Evolutionary conservation across 2,113 vertebrate genomes (phyloP).

Genomic region (Gulo gulo): DNA sequence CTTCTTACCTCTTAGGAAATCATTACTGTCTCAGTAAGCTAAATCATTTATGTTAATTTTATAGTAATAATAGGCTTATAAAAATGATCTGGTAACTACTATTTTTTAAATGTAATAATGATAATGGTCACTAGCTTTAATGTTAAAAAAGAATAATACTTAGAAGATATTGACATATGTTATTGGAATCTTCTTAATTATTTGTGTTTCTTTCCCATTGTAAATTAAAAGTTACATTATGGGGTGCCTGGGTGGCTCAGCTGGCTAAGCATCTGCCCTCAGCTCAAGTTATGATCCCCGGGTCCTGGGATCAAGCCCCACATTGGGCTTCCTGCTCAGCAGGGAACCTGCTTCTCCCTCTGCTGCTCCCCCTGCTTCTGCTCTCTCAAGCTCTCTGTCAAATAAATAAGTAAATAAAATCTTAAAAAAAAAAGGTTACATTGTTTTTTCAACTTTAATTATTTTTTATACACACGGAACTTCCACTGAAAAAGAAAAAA

Average conservation of each 20-base stretch:
- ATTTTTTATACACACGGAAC: neutral
- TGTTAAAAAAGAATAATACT: slow-evolving; percentile 2
- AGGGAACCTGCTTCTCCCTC: too few relatives aligned
- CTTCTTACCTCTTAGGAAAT: neutral
- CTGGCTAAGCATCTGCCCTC: too few relatives aligned
- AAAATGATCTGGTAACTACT: slow-evolving; percentile 24
- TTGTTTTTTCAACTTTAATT: neutral
- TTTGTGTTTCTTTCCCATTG: slow-evolving; percentile 9
- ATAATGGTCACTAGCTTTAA: slow-evolving; percentile 5
- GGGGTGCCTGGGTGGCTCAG: too few relatives aligned
- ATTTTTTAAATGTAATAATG: slow-evolving; percentile 15
- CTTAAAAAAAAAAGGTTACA: neutral
- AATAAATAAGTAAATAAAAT: too few relatives aligned
- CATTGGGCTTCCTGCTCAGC: too few relatives aligned
- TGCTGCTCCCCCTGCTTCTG: too few relatives aligned
- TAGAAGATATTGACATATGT: neutral
- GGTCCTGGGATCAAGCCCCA: too few relatives aligned
- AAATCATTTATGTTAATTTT: slow-evolving; percentile 18
- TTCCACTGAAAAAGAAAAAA: slow-evolving; percentile 19
- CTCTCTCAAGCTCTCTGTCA: too few relatives aligned
- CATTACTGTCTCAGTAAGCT: neutral
- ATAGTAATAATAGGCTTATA: neutral
- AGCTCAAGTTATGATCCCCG: too few relatives aligned
- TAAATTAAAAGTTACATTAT: neutral
- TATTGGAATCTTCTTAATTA: neutral